Evolutionary conservation across 2,113 vertebrate species (phyloP).

Genomic region (Chloropsis cyanopogon): DNA sequence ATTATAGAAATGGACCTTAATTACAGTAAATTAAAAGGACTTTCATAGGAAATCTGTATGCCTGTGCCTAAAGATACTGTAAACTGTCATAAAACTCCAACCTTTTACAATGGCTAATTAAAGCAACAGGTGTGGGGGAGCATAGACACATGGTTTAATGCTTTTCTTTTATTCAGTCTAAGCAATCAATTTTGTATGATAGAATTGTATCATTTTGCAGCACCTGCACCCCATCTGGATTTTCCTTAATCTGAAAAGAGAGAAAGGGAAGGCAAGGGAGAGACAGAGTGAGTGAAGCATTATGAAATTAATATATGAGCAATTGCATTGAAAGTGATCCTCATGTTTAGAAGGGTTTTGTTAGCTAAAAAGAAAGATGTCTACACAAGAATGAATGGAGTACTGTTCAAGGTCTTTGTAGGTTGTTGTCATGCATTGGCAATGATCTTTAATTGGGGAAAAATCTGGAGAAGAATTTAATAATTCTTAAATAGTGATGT

Average conservation of each 20-base stretch:
- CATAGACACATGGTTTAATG: neutral
- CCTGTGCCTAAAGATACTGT: neutral
- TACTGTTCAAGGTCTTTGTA: neutral
- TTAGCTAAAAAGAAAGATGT: neutral
- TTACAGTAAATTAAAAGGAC: neutral
- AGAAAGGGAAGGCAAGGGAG: conserved; percentile 15
- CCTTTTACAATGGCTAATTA: neutral
- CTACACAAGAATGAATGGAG: neutral
- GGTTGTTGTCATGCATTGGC: neutral
- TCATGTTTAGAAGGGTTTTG: neutral
- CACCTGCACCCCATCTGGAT: conserved; percentile 98
- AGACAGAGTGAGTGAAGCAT: neutral
- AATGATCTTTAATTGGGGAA: neutral
- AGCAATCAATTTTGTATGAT: too few relatives aligned
- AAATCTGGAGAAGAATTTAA: neutral
- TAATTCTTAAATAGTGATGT: neutral
- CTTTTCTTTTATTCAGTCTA: neutral
- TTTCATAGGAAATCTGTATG: neutral
- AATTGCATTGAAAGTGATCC: neutral
- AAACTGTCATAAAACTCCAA: neutral
- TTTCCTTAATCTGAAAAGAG: conserved; percentile 73
- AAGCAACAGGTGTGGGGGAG: neutral
- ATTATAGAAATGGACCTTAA: neutral
- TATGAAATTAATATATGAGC: neutral
- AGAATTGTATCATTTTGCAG: too few relatives aligned